These are phyloP conservation scores for Metellina segmentata DNA, from an alignment of 2,888 invertebrate genomes.

Conservation along the genomic window DNA sequence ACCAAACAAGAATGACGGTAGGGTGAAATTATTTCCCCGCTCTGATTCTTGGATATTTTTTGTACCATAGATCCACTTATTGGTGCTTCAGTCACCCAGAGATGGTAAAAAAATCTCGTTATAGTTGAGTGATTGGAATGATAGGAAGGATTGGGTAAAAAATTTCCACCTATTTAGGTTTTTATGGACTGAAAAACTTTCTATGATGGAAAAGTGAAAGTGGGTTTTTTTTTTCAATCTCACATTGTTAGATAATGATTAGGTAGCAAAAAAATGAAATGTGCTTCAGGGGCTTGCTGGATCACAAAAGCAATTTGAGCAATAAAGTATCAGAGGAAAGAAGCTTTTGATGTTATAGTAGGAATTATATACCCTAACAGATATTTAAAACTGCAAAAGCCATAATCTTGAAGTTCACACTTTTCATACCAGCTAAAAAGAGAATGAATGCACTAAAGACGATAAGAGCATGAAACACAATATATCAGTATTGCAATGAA, in stretches of 20 bases:
- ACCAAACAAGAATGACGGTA: slow-evolving; percentile 10
- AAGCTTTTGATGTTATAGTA: too few relatives aligned
- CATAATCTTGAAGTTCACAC: too few relatives aligned
- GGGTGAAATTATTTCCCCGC: slow-evolving; percentile 62
- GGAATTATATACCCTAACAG: too few relatives aligned
- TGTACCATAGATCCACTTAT: slow-evolving; percentile 38
- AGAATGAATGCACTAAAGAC: too few relatives aligned
- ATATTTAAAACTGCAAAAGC: too few relatives aligned
- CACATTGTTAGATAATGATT: neutral
- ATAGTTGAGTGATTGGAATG: slow-evolving; percentile 36
- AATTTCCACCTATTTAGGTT: slow-evolving; percentile 12
- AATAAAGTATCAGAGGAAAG: too few relatives aligned
- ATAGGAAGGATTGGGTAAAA: slow-evolving; percentile 27
- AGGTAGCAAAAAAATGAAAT: neutral
- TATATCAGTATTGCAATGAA: too few relatives aligned
- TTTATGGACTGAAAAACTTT: neutral
- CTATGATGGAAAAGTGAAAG: slow-evolving; percentile 5
- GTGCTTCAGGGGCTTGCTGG: neutral
- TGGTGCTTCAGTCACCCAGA: slow-evolving; percentile 13
- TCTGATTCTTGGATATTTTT: slow-evolving; percentile 58
- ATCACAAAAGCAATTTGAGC: too few relatives aligned
- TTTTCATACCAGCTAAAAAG: too few relatives aligned
- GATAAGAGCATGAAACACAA: too few relatives aligned
- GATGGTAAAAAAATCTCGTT: slow-evolving; percentile 8
- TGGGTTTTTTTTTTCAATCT: neutral